Evolutionary conservation across 2,888 invertebrate genomes (phyloP).

Genomic region (Gisinianus flammeolus): DNA sequence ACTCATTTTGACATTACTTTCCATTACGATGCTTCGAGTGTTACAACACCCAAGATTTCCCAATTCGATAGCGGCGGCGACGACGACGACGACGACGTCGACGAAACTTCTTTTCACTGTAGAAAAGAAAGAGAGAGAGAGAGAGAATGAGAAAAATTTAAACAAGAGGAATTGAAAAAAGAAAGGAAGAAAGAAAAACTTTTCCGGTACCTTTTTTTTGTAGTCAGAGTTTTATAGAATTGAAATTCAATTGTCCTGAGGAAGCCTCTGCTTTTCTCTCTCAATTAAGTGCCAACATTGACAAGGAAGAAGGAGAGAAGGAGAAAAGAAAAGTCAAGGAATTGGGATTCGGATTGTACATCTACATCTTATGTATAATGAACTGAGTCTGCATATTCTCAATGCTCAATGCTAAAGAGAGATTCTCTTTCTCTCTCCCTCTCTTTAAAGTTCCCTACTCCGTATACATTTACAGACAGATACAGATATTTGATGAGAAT

Average conservation of each 20-base stretch:
- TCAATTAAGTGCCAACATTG: constrained; percentile 34
- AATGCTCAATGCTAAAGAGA: background rate
- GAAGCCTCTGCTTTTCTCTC: constrained; percentile 15
- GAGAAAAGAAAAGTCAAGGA: constrained; percentile 3
- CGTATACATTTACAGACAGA: too few relatives aligned
- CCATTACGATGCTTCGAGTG: background rate
- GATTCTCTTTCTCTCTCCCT: background rate
- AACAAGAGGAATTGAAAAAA: constrained; percentile 30
- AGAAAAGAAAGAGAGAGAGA: constrained; percentile 22
- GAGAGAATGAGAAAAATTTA: constrained; percentile 29
- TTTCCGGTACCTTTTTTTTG: constrained; percentile 35
- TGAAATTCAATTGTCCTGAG: constrained; percentile 16
- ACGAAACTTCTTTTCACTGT: background rate
- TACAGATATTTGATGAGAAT: too few relatives aligned
- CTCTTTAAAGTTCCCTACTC: background rate
- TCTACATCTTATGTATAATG: background rate
- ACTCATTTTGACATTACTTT: constrained; percentile 19
- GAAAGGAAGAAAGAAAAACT: constrained; percentile 22
- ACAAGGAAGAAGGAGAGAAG: constrained; percentile 4
- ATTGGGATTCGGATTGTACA: constrained; percentile 20
- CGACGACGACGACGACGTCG: background rate
- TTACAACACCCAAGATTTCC: constrained; percentile 25
- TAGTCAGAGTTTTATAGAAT: background rate
- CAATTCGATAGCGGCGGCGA: constrained; percentile 21
- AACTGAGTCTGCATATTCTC: background rate